phyloP scores from a whole-genome alignment of 1,140 invertebrate genomes.

The Thaumetopoea pityocampa region DNA sequence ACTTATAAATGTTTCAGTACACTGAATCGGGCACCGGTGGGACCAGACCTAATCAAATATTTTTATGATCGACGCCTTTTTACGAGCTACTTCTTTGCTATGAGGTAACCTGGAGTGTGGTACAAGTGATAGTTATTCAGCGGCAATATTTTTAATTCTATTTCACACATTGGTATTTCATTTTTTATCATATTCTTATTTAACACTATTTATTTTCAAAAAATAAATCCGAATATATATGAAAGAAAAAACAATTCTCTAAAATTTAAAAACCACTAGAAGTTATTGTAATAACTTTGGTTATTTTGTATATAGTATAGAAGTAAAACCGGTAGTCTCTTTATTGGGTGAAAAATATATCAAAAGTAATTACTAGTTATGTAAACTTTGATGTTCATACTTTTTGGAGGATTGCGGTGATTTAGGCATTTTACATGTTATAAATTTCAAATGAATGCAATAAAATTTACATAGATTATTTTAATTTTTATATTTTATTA shows the following conservation, averaged over 20 bases:
- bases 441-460: no score
- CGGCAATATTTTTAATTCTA: neutral
- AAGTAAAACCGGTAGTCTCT: no score
- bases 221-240: neutral
- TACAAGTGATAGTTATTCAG: constrained; percentile 10
- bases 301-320: no score
- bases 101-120: constrained; percentile 30
- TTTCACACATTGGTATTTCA: no score
- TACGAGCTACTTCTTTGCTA: constrained; percentile 45
- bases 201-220: neutral
- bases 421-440: no score
- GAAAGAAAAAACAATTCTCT: neutral
- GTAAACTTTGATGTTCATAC: no score
- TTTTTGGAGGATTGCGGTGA: no score
- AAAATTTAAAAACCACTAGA: neutral
- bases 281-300: no score
- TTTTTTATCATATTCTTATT: neutral
- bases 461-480: no score
- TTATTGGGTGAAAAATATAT: no score
- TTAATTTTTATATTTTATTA: no score
- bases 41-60: constrained; percentile 66
- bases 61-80: constrained; percentile 72
- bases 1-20: constrained; percentile 58
- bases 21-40: constrained; percentile 45
- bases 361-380: no score